Conservation (phyloP, 2,888 invertebrate genomes). For the Oconnorella tubifera region DNA sequence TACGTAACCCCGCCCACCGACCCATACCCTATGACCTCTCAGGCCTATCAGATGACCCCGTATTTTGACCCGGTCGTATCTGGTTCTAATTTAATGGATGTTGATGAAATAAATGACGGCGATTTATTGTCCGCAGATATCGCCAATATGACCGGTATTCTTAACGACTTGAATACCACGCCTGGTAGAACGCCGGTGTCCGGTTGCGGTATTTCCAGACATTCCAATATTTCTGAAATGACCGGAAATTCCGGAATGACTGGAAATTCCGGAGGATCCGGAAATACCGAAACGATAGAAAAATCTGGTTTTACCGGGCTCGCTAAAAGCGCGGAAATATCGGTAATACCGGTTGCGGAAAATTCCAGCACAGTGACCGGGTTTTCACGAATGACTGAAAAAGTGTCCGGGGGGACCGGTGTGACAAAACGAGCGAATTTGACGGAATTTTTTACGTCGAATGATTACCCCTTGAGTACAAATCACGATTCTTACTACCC, state of each 20-base stretch:
- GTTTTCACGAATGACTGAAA: neutral
- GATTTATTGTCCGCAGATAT: constrained; percentile 32
- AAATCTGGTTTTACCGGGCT: neutral
- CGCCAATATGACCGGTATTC: constrained; percentile 24
- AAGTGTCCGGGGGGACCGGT: neutral
- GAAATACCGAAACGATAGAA: neutral
- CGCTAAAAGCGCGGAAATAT: too few species aligned
- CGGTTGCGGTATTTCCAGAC: too few species aligned
- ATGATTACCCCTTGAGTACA: neutral
- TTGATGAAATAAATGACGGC: constrained; percentile 36
- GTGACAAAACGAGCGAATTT: neutral
- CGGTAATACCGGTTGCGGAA: too few species aligned
- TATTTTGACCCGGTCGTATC: neutral
- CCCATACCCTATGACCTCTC: neutral
- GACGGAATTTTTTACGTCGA: too few species aligned
- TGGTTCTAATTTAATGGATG: constrained; percentile 23
- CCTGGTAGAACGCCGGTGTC: neutral
- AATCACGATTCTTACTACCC: too few species aligned
- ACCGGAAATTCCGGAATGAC: neutral
- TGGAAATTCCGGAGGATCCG: neutral
- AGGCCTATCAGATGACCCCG: neutral
- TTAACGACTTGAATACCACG: constrained; percentile 15
- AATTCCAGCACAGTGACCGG: too few species aligned
- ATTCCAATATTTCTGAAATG: too few species aligned
- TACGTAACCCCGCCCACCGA: neutral